These are phyloP conservation scores for Lutjanus erythropterus DNA, from an alignment of 2,113 vertebrate species.

Conservation along the genomic window DNA sequence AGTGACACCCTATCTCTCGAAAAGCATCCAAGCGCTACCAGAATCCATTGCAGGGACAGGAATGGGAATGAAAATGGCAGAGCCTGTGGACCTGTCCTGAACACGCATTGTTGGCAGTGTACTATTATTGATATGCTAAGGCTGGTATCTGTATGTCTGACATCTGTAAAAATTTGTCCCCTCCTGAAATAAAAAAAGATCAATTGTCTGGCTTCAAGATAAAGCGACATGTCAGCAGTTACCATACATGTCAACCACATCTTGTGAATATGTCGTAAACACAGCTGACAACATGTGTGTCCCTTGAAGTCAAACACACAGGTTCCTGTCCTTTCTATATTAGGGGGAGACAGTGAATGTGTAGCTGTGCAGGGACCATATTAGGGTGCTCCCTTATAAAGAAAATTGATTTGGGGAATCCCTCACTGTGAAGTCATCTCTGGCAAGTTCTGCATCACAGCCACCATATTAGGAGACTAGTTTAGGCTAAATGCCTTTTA, in stretches of 20 bases:
- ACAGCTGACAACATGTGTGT: neutral
- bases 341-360: constrained; percentile 18
- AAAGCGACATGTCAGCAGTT: neutral
- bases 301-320: neutral
- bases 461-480: constrained; percentile 35
- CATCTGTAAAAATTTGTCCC: neutral
- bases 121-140: neutral
- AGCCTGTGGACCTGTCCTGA: no score
- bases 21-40: no score
- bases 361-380: constrained; percentile 48
- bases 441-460: constrained; percentile 18
- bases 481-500: neutral
- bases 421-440: constrained; percentile 49
- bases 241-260: neutral
- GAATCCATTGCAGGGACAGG: no score
- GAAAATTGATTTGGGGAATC: constrained; percentile 70
- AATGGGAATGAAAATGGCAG: no score
- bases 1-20: no score
- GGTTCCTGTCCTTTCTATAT: constrained; percentile 28
- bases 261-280: neutral
- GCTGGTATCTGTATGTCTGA: neutral
- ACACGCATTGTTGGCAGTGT: no score
- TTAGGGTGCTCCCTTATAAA: constrained; percentile 71
- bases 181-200: neutral
- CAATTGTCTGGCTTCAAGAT: neutral